These are phyloP conservation scores for Ochotona princeps DNA, from an alignment of 2,113 vertebrate genomes.

Conservation along the genomic window DNA sequence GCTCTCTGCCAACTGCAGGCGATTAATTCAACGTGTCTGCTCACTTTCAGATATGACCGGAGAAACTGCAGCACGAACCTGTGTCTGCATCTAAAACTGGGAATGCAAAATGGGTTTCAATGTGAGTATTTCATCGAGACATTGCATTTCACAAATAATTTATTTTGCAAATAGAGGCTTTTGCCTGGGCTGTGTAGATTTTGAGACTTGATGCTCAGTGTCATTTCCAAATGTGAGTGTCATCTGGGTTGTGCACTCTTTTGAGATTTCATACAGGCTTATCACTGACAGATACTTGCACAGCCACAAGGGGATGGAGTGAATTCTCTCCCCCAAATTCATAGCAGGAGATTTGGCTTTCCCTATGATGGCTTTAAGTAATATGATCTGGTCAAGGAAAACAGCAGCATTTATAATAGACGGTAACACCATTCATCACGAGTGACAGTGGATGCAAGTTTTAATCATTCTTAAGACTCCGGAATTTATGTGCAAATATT, in stretches of 20 bases:
- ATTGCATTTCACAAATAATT: constrained; percentile 84
- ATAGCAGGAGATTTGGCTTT: constrained; percentile 66
- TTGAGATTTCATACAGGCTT: constrained; percentile 58
- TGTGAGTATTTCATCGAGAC: constrained; percentile 86
- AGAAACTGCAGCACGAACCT: constrained; percentile 75
- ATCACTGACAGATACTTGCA: constrained; percentile 67
- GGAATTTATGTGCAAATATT: neutral
- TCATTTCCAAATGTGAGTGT: constrained; percentile 78
- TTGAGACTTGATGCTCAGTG: constrained; percentile 75
- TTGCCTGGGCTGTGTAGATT: constrained; percentile 81
- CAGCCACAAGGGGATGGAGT: constrained; percentile 64
- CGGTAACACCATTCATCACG: constrained; percentile 70
- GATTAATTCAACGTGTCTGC: constrained; percentile 86
- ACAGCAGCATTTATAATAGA: neutral
- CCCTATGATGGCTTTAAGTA: constrained; percentile 55
- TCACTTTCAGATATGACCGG: constrained; percentile 88
- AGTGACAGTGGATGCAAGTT: constrained; percentile 9
- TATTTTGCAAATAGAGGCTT: constrained; percentile 82
- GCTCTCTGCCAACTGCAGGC: constrained; percentile 82
- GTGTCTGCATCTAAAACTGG: constrained; percentile 84
- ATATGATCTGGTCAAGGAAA: constrained; percentile 67
- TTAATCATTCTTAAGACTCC: constrained; percentile 55
- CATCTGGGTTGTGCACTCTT: constrained; percentile 46
- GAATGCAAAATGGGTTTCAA: constrained; percentile 81
- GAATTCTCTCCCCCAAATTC: constrained; percentile 57